These are phyloP conservation scores for Drosophila anceps DNA, from an alignment of 2,888 invertebrate species.

Conservation along the genomic window DNA sequence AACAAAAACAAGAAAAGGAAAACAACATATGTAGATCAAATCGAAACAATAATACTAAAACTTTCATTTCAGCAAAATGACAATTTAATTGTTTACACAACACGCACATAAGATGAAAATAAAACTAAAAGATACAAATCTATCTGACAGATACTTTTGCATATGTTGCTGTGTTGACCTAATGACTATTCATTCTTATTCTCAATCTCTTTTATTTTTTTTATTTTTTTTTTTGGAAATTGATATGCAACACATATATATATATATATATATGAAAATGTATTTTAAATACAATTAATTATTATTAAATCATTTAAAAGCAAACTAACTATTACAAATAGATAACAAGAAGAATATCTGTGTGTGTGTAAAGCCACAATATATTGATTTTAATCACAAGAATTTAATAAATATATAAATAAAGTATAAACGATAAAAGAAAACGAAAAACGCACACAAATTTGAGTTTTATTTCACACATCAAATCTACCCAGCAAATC, in stretches of 20 bases:
- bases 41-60: constrained; percentile 40
- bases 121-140: constrained; percentile 5
- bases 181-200: constrained; percentile 15
- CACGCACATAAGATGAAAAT: constrained; percentile 44
- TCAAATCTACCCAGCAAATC: not conserved
- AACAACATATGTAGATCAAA: constrained; percentile 46
- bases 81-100: constrained; percentile 71
- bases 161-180: constrained; percentile 18
- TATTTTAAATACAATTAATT: constrained; percentile 71
- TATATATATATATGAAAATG: constrained; percentile 65
- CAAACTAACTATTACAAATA: constrained; percentile 78
- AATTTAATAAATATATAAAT: constrained; percentile 71
- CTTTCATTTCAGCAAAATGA: constrained; percentile 42
- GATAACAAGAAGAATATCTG: constrained; percentile 45
- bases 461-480: not conserved
- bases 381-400: constrained; percentile 73
- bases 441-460: constrained; percentile 4
- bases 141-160: constrained; percentile 23
- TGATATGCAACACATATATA: constrained; percentile 59
- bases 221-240: constrained; percentile 21
- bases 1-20: constrained; percentile 13
- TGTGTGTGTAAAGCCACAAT: constrained; percentile 45
- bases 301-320: constrained; percentile 68
- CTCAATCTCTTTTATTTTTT: not conserved
- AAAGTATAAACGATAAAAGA: constrained; percentile 39